Conservation (phyloP, 2,888 invertebrate genomes). For the Drosophila ochracea region DNA sequence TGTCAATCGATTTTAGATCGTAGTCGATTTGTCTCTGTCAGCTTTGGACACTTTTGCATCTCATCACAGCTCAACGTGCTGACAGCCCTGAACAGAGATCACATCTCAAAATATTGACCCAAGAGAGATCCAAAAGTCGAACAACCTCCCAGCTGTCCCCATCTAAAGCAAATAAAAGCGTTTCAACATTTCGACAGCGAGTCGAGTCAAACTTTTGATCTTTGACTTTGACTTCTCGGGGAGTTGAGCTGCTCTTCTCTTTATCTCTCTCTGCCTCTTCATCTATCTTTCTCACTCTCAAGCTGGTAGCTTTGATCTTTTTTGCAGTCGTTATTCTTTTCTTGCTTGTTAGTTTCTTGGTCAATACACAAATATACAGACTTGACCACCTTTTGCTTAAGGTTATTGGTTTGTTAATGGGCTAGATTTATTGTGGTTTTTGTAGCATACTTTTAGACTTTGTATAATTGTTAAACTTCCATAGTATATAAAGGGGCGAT, state of each 20-base stretch:
- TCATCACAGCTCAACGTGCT: conserved; percentile 4
- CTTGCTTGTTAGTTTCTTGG: neutral
- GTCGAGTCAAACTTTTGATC: neutral
- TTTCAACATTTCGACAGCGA: neutral
- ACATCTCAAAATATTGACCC: conserved; percentile 29
- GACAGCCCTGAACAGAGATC: conserved; percentile 35
- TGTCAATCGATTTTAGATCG: conserved; percentile 26
- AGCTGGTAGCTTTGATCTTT: neutral
- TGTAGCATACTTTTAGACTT: conserved; percentile 22
- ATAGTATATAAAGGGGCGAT: conserved; percentile 1
- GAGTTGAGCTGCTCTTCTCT: neutral
- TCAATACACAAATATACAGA: neutral
- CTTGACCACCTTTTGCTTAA: neutral
- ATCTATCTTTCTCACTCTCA: neutral
- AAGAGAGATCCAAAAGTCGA: neutral
- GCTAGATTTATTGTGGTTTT: neutral
- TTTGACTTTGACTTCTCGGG: neutral
- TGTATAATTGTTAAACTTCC: neutral
- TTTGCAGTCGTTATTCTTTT: neutral
- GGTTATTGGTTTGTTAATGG: conserved; percentile 1
- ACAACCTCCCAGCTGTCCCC: conserved; percentile 18
- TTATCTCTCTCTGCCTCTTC: neutral
- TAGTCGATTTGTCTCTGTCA: conserved; percentile 67
- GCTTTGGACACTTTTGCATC: conserved; percentile 50
- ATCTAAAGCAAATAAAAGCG: conserved; percentile 11